Conservation (phyloP, 2,797 vertebrate genomes). For the Enteromius treurensis region DNA sequence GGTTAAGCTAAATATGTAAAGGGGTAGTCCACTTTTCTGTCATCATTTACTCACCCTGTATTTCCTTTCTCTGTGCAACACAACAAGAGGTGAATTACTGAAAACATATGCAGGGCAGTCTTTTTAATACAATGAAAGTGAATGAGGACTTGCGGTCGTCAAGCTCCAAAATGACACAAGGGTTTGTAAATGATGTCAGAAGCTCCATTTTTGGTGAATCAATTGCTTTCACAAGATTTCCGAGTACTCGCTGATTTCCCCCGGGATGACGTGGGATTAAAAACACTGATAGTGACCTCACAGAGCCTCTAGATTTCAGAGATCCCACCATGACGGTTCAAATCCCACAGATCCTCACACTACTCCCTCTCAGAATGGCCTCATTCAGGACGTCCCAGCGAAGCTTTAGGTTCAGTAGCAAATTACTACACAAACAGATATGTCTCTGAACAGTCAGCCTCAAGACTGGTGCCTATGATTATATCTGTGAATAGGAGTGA, state of each 20-base stretch:
- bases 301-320: conserved; percentile 18
- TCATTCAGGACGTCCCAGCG: background rate
- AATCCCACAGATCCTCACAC: conserved; percentile 44
- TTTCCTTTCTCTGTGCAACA: background rate
- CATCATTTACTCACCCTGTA: background rate
- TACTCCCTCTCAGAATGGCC: conserved; percentile 2
- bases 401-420: background rate
- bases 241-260: conserved; percentile 16
- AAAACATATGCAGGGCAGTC: background rate
- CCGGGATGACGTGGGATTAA: conserved; percentile 39
- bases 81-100: background rate
- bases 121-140: background rate
- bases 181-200: background rate
- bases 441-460: background rate
- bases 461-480: background rate
- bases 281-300: conserved; percentile 41
- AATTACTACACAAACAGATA: background rate
- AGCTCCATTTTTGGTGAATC: background rate
- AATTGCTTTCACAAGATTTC: conserved; percentile 19
- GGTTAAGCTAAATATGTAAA: background rate
- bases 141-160: background rate
- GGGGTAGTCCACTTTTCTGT: background rate
- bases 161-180: background rate
- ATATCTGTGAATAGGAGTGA: background rate
- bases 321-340: conserved; percentile 44